A percentile compares a stretch with the other conserved stretches of the same genome.
Evolutionary conservation across 53 echinoderm and acorn worm species (phyloP).

Genomic region (Crossaster papposus): DNA sequence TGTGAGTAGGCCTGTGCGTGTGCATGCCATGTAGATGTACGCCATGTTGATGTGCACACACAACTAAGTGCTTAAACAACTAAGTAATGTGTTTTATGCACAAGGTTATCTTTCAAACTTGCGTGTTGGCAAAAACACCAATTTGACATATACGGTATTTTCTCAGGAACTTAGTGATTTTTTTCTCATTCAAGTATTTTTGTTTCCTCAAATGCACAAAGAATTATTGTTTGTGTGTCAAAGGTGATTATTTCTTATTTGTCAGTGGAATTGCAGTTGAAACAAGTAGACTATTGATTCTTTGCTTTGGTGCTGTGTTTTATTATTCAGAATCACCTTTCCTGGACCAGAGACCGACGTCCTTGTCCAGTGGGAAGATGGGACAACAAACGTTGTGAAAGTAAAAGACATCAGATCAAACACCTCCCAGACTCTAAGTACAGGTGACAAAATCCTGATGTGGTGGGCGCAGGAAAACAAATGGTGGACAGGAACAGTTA

Average conservation of each 20-base stretch:
- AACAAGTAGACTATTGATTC: not conserved
- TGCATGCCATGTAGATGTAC: too few species aligned
- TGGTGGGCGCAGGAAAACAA: not conserved
- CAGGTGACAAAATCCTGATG: not conserved
- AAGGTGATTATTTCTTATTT: too few species aligned
- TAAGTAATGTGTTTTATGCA: too few species aligned
- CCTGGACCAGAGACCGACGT: not conserved
- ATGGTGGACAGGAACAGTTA: conserved; percentile 10
- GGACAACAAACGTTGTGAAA: conserved; percentile 5
- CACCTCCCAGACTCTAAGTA: conserved; percentile 6
- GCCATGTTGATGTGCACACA: too few species aligned
- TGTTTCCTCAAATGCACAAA: not conserved
- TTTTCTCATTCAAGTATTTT: too few species aligned
- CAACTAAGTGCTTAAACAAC: too few species aligned
- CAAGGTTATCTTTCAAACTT: not conserved
- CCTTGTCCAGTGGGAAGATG: conserved; percentile 4
- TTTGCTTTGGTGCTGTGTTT: not conserved
- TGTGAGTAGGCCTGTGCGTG: too few species aligned
- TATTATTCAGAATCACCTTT: not conserved
- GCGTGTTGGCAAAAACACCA: too few species aligned
- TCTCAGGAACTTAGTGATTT: too few species aligned
- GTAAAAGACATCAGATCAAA: conserved; percentile 2
- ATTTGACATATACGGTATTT: too few species aligned
- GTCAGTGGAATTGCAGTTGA: not conserved
- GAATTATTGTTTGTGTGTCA: not conserved